Evolutionary conservation across 2,797 vertebrate species (phyloP), one percentile per base, ranked within the genome.

Genomic region (Xenops minutus): DNA sequence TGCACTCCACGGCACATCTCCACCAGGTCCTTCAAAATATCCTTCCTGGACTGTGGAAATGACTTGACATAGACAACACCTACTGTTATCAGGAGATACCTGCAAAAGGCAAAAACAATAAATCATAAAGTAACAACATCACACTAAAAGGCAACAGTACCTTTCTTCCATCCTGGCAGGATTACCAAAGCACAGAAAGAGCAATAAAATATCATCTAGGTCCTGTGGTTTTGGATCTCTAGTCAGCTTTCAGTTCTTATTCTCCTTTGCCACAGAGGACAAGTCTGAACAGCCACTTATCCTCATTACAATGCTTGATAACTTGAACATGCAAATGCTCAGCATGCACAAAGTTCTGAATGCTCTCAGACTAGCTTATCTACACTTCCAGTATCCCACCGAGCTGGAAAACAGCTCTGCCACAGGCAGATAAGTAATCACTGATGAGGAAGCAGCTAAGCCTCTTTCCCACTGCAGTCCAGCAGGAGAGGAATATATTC

Each of bases 1-100:
- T 99, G 99, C 39, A 99, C 99, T 9, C 99, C 99, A 9, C 99
- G 99, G 66, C 99, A 99, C 99, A 99, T 99, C 97, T 99, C 99
- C 34, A 99, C 99, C 97, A 99, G 97, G 95, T 99, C 99, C 98
- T 99, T 99, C 87, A 99, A 97, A 78, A 99, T 99, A 93, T 99
- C 99, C 86, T 99, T 99, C 48, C 99, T 98, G 58, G 99, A 99
- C 98, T 99, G 99, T 30, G 99, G 99, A 98, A 99, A 99, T 73
- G 99, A 99, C 96, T 99, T 99, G 49, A 99, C 99, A 51, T 99
- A 99, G 51, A 99, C 99, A 95, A 99, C 99, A 17, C 99, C 99
- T 78, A 99, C 99, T 18, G 99, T 99, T 97, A 99, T 99, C 59
- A 99, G 98, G 88, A 99, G 98, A 87, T 99, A 99, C 85, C 99